Conservation (phyloP, 2,797 vertebrate genomes). For the Schizothorax lantsangensis region DNA sequence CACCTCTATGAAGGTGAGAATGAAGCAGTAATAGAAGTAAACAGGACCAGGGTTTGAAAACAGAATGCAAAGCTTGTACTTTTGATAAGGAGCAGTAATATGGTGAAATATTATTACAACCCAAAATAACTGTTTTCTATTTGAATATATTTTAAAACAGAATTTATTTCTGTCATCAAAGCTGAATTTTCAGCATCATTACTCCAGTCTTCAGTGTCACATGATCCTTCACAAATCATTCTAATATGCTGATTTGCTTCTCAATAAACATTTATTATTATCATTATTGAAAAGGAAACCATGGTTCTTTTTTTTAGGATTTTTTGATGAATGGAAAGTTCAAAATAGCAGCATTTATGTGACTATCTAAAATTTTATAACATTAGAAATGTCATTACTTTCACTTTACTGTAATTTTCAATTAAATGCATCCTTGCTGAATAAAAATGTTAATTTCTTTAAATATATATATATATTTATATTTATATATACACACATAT, state of each 20-base stretch:
- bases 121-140: not conserved
- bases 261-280: not conserved
- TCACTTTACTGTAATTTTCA: not conserved
- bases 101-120: not conserved
- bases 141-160: not conserved
- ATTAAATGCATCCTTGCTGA: not conserved
- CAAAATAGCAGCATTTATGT: too few relatives aligned
- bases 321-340: too few relatives aligned
- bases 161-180: not conserved
- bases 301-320: too few relatives aligned
- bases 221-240: not conserved
- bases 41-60: not conserved
- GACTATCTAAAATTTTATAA: not conserved
- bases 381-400: not conserved
- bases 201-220: not conserved
- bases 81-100: not conserved
- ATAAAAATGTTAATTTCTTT: not conserved
- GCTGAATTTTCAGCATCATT: not conserved
- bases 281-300: not conserved
- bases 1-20: slow-evolving; percentile 84
- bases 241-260: not conserved
- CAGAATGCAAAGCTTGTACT: not conserved
- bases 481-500: too few relatives aligned
- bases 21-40: not conserved
- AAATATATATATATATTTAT: too few relatives aligned